Percentiles rank a stretch among this genome's conserved stretches.
These are phyloP conservation scores for Gracilinanus agilis DNA, from an alignment of 2,113 vertebrate species.

Conservation along the genomic window DNA sequence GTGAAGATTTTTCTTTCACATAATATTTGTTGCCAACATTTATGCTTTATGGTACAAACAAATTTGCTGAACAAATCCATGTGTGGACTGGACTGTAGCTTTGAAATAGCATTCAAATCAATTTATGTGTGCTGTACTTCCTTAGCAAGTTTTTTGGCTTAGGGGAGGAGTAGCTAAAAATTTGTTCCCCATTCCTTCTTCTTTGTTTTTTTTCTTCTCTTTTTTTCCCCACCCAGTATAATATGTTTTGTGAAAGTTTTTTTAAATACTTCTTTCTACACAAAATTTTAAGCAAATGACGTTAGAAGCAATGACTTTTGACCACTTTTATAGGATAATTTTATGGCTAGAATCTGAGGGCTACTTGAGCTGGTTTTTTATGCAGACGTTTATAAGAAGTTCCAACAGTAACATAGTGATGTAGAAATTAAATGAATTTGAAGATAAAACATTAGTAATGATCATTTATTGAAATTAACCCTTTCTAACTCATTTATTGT, in stretches of 20 bases:
- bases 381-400: not conserved
- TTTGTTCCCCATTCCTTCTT: not conserved
- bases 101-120: not conserved
- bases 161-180: not conserved
- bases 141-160: constrained; percentile 17
- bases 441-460: constrained; percentile 21
- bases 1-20: not conserved
- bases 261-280: not conserved
- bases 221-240: too few relatives aligned
- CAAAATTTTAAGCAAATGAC: constrained; percentile 24
- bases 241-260: not conserved
- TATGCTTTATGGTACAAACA: not conserved
- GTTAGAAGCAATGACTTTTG: not conserved
- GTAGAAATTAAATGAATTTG: constrained; percentile 29
- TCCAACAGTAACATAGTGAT: constrained; percentile 15
- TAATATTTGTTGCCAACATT: not conserved
- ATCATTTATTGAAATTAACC: not conserved
- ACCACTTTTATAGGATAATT: not conserved
- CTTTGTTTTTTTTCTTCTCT: not conserved
- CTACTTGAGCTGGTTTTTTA: not conserved
- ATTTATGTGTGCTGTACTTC: not conserved
- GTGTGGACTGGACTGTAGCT: not conserved
- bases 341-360: not conserved
- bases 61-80: not conserved
- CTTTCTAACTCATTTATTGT: not conserved